phyloP scores from a whole-genome alignment of 2,113 vertebrate species.

The Diglossa brunneiventris region DNA sequence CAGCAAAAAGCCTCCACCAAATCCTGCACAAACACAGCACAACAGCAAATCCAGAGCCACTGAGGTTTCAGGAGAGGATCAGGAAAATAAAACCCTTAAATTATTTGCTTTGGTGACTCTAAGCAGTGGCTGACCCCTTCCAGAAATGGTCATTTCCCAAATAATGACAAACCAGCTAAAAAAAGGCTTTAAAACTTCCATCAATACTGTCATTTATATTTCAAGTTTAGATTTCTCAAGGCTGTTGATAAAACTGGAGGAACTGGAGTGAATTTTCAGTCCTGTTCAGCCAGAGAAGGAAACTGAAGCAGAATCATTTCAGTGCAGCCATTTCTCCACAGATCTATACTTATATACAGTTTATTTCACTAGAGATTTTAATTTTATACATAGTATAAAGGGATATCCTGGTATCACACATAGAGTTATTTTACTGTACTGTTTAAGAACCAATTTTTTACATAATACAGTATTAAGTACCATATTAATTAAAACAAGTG shows the following conservation, averaged over 20 bases:
- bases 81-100: neutral
- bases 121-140: neutral
- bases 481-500: constrained; percentile 74
- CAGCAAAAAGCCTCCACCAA: neutral
- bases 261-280: neutral
- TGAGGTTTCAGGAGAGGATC: neutral
- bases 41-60: neutral
- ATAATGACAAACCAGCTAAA: neutral
- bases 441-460: constrained; percentile 71
- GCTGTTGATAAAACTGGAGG: neutral
- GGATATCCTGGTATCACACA: constrained; percentile 71
- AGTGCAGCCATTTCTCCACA: constrained; percentile 2
- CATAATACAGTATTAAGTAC: constrained; percentile 71
- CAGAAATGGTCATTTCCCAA: neutral
- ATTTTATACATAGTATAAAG: constrained; percentile 80
- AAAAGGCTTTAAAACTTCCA: neutral
- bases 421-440: constrained; percentile 68
- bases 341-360: constrained; percentile 69
- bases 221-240: neutral
- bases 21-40: neutral
- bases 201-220: neutral
- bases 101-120: neutral
- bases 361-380: constrained; percentile 78
- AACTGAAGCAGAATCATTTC: neutral
- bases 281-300: neutral